Percentiles rank a stretch among this genome's conserved stretches.
Conservation (phyloP, 2,797 vertebrate species). For the Phrynocephalus guinanensis region DNA sequence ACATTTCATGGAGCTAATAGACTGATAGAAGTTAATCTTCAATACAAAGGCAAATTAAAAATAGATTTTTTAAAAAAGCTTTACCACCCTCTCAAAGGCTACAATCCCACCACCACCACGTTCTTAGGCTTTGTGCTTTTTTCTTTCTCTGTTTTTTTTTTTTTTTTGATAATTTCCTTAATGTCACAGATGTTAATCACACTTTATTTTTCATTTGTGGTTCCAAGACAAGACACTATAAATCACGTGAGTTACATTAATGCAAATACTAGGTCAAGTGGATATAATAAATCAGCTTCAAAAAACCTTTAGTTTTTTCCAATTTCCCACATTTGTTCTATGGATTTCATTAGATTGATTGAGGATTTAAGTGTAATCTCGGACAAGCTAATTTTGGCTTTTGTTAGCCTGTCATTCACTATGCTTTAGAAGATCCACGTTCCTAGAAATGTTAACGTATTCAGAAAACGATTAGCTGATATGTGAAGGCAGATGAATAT, state of each 20-base stretch:
- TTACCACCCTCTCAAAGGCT: not conserved
- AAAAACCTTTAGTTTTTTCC: constrained; percentile 37
- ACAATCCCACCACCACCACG: not conserved
- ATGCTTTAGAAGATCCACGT: constrained; percentile 28
- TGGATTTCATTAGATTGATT: constrained; percentile 45
- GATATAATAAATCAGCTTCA: constrained; percentile 47
- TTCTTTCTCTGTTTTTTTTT: not conserved
- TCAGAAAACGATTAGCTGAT: constrained; percentile 7
- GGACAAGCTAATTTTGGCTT: constrained; percentile 41
- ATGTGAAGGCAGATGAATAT: constrained; percentile 40
- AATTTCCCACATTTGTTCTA: constrained; percentile 41
- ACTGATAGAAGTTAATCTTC: constrained; percentile 6
- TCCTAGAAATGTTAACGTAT: constrained; percentile 38
- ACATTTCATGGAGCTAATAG: constrained; percentile 28
- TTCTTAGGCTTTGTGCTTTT: constrained; percentile 13
- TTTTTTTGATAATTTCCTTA: constrained; percentile 24
- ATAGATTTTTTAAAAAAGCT: not conserved
- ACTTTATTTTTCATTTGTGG: constrained; percentile 20
- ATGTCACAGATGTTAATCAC: constrained; percentile 24
- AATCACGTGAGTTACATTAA: constrained; percentile 46
- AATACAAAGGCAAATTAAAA: constrained; percentile 37
- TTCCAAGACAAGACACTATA: constrained; percentile 28
- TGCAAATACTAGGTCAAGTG: constrained; percentile 32
- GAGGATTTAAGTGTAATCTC: constrained; percentile 45
- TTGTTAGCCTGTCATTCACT: constrained; percentile 25